Percentiles rank a stretch among this genome's conserved stretches.
Evolutionary conservation across 2,113 vertebrate genomes (phyloP).

Genomic region (Paraplagusia blochii): DNA sequence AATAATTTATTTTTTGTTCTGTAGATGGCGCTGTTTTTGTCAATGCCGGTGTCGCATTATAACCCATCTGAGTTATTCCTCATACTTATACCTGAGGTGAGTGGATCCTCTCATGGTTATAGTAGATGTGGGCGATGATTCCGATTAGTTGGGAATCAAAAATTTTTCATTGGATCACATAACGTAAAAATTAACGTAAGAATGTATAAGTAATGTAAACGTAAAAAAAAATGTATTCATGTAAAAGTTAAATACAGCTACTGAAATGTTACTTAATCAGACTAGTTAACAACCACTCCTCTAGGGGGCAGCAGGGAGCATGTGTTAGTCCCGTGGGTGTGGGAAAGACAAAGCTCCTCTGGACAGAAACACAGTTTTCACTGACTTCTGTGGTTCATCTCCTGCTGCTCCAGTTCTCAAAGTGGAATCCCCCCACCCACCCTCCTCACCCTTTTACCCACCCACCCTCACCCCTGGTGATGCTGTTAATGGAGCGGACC

Average conservation of each 20-base stretch:
- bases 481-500: slow-evolving; percentile 56
- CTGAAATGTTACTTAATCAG: no score
- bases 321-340: slow-evolving; percentile 8
- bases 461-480: slow-evolving; percentile 2
- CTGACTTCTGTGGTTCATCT: slow-evolving; percentile 19
- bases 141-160: no score
- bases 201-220: no score
- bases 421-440: slow-evolving; percentile 26
- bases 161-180: no score
- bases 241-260: no score
- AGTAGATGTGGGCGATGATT: slow-evolving; percentile 52
- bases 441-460: neutral
- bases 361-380: neutral
- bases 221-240: no score
- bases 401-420: slow-evolving; percentile 6
- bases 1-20: slow-evolving; percentile 2
- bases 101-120: slow-evolving; percentile 50
- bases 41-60: slow-evolving; percentile 17
- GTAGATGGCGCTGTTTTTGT: neutral
- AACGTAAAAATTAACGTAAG: no score
- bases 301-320: slow-evolving; percentile 5
- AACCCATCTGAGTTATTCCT: slow-evolving; percentile 47
- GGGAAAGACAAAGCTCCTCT: neutral
- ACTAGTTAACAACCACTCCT: no score
- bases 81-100: slow-evolving; percentile 30